A percentile compares a stretch with the other conserved stretches of the same genome.
These are phyloP conservation scores for Benthosema pterotum DNA, from an alignment of 2,797 vertebrate species.

Conservation along the genomic window DNA sequence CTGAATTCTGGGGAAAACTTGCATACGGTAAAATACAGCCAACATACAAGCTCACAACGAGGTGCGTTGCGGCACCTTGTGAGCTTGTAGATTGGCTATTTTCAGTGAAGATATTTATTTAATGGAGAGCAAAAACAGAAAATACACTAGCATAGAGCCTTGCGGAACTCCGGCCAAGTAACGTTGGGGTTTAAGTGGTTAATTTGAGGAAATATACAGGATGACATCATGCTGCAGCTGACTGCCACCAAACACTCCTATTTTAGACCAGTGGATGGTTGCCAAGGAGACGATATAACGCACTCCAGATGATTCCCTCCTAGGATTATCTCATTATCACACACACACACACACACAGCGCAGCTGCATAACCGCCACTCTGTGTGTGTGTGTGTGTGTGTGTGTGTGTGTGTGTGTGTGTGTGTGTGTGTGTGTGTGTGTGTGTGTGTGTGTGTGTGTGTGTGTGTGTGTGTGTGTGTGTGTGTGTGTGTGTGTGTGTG, in stretches of 20 bases:
- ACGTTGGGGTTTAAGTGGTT: slow-evolving; percentile 16
- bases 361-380: slow-evolving; percentile 65
- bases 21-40: too few relatives aligned
- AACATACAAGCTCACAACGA: too few relatives aligned
- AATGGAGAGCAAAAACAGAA: too few relatives aligned
- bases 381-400: slow-evolving; percentile 2
- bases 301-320: slow-evolving; percentile 73
- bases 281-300: slow-evolving; percentile 78
- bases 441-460: slow-evolving; percentile 26
- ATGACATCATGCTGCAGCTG: slow-evolving; percentile 80
- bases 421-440: slow-evolving; percentile 19
- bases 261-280: slow-evolving; percentile 69
- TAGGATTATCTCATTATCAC: slow-evolving; percentile 79
- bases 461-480: slow-evolving; percentile 13
- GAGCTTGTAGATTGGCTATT: too few relatives aligned
- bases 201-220: slow-evolving; percentile 73
- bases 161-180: too few relatives aligned
- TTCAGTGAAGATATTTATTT: too few relatives aligned
- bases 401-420: slow-evolving; percentile 21
- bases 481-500: neutral
- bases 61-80: too few relatives aligned
- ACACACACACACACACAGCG: slow-evolving; percentile 64
- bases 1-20: too few relatives aligned
- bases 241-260: slow-evolving; percentile 69
- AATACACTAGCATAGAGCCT: too few relatives aligned